Evolutionary conservation across 1,140 invertebrate species (phyloP).

Genomic region (Palaemon carinicauda): DNA sequence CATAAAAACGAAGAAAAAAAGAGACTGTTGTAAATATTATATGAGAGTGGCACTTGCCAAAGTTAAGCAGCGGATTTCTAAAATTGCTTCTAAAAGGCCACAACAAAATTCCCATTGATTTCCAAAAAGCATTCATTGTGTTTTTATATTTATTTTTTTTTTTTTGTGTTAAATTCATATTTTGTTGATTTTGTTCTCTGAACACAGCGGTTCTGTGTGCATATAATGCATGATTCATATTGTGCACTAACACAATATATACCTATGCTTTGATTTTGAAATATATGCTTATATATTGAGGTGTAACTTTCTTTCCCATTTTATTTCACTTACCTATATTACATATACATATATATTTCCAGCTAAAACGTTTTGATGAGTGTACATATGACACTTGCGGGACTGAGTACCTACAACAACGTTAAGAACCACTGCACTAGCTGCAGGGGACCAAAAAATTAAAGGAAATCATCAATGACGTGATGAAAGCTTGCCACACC

Average conservation of each 20-base stretch:
- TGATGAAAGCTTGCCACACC: too few species aligned
- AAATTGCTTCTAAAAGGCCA: slow-evolving; percentile 1
- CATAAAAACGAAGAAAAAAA: slow-evolving; percentile 18
- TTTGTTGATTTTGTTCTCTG: slow-evolving; percentile 3
- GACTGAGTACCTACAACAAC: not conserved
- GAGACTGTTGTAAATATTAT: not conserved
- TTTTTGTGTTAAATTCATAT: not conserved
- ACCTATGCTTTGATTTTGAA: too few species aligned
- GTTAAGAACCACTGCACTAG: not conserved
- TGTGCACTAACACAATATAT: too few species aligned
- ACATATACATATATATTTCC: not conserved
- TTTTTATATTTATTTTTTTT: not conserved
- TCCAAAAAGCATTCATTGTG: too few species aligned
- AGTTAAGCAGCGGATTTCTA: too few species aligned
- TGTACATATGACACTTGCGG: not conserved
- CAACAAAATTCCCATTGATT: not conserved
- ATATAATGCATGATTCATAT: too few species aligned
- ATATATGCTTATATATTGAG: too few species aligned
- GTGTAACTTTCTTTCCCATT: too few species aligned
- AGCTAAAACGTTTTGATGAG: too few species aligned
- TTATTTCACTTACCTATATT: not conserved
- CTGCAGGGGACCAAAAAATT: too few species aligned
- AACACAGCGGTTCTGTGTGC: too few species aligned
- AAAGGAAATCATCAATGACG: too few species aligned
- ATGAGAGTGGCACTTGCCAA: slow-evolving; percentile 28